A percentile compares a stretch with the other conserved stretches of the same genome.
Conservation (phyloP, 2,113 vertebrate species). For the Elgaria multicarinata region DNA sequence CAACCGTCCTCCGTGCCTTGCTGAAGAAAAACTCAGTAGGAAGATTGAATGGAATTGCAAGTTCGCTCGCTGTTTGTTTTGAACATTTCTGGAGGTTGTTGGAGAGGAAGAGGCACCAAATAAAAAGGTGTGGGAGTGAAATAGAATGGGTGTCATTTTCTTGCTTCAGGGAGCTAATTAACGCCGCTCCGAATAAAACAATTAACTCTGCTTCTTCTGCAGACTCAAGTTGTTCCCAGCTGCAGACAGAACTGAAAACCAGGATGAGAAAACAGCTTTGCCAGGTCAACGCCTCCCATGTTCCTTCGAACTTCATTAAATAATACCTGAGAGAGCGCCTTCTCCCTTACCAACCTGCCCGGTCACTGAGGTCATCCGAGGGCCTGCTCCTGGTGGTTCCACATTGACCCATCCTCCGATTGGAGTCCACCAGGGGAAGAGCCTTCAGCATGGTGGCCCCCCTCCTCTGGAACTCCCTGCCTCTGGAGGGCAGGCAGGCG, state of each 20-base stretch:
- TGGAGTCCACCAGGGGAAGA: too few relatives aligned
- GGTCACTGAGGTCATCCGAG: too few relatives aligned
- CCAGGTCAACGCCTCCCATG: background rate
- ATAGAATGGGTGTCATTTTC: background rate
- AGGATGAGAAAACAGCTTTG: background rate
- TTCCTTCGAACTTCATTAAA: background rate
- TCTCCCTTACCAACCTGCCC: too few relatives aligned
- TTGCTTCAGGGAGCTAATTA: background rate
- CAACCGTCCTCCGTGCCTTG: too few relatives aligned
- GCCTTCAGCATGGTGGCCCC: too few relatives aligned
- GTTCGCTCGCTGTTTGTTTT: background rate
- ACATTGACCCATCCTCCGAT: too few relatives aligned
- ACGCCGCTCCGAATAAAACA: background rate
- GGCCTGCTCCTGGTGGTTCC: too few relatives aligned
- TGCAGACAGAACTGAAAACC: rapidly evolving
- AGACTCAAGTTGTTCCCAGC: background rate
- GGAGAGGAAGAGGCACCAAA: slow-evolving; percentile 36
- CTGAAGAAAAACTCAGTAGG: background rate
- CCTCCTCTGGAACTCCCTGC: too few relatives aligned
- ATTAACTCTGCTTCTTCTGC: background rate
- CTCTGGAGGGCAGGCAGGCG: too few relatives aligned
- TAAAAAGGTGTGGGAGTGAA: slow-evolving; percentile 48
- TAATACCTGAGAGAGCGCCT: too few relatives aligned
- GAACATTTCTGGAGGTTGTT: background rate
- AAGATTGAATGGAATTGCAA: too few relatives aligned